phyloP scores from a whole-genome alignment of 2,113 vertebrate species.

The Nothocercus julius region DNA sequence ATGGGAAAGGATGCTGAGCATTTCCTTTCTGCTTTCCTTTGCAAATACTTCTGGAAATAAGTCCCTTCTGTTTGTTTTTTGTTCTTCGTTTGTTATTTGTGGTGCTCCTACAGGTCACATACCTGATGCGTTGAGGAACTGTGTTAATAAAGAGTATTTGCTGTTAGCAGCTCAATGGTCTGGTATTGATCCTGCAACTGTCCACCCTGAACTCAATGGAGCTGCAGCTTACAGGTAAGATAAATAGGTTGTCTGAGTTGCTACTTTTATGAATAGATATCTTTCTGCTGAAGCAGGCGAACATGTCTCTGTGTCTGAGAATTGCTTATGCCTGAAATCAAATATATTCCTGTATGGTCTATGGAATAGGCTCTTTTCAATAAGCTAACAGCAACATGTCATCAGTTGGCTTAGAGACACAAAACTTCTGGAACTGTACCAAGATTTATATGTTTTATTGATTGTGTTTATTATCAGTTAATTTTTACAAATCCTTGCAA shows the following conservation, averaged over 20 bases:
- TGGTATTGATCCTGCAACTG: slow-evolving; percentile 86
- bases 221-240: slow-evolving; percentile 88
- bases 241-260: neutral
- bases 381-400: neutral
- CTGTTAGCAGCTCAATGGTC: slow-evolving; percentile 92
- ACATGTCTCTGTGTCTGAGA: neutral
- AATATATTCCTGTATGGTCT: neutral
- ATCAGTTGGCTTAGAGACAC: neutral
- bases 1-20: neutral
- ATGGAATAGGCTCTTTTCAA: neutral
- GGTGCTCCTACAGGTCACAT: slow-evolving; percentile 82
- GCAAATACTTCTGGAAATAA: neutral
- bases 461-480: neutral
- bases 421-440: neutral
- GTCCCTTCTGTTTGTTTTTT: neutral
- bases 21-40: neutral
- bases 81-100: neutral
- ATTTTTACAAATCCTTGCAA: neutral
- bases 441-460: neutral
- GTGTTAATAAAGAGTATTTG: slow-evolving; percentile 95
- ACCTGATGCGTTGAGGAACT: slow-evolving; percentile 92
- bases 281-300: neutral
- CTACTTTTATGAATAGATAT: neutral
- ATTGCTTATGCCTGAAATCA: neutral
- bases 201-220: slow-evolving; percentile 90